Base-by-base conservation (phyloP, 2,888 invertebrate genomes). In the Tyria jacobaeae region DNA sequence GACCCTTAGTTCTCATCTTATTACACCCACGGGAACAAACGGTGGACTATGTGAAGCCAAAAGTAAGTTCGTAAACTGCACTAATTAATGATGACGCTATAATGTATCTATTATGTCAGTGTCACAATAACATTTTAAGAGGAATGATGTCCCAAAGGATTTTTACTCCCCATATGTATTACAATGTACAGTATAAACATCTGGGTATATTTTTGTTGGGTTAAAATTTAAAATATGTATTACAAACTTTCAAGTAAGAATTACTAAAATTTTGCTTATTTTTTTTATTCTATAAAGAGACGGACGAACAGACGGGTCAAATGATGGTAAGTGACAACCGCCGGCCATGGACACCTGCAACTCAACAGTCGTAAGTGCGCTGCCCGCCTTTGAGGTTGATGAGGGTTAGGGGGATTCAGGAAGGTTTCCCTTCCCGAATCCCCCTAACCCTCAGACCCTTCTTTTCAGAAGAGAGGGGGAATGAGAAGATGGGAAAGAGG, bases 1-100 rank as follows among this genome's bases (percentile, higher is more conserved):
- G 68, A 60, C 59, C 59, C 56, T 53, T 53, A 66, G 60, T 44
- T 60, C 55, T 55, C 44, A 58, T 66, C 56, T 56, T 57, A 74
- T 41, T 48, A 62, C 47, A 47, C 66, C 55, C 69, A 48, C 14
- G 65, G 62, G 64, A 64, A 53, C 34, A 21, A 56, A 57, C 44
- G 57, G 57, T 39, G 57, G 37, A 57, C 49, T 21, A 55, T 52
- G 25, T 31, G 31, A 14, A 39, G 47, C 27, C 56, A 35, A 53
- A 37, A 39, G 37, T n/a, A 48, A 54, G 60, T 54, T 49, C 21
- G 37, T 57, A 51, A 37, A 48, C 34, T 47, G 48, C 12, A 57
- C 57, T 62, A 62, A 62, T 62, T 62, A 62, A 62, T 52, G 57
- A 51, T 62, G 62, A 62, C 55, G 52, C 37, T 47, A 52, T 57